phyloP scores from a whole-genome alignment of 2,113 vertebrate species.

The Sapajus apella region DNA sequence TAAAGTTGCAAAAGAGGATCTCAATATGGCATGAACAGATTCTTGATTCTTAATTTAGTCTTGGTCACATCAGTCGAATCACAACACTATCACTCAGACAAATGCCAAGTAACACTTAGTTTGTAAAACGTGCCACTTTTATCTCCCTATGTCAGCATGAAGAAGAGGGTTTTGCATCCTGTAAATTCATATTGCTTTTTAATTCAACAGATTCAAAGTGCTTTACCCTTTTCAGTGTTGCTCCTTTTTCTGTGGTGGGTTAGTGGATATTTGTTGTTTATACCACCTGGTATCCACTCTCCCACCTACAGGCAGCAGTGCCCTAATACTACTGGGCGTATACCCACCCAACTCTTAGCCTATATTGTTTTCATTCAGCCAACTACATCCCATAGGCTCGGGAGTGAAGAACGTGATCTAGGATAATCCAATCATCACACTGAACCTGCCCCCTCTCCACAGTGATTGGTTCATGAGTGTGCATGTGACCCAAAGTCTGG shows the following conservation, averaged over 20 bases:
- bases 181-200: background rate
- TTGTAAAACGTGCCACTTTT: background rate
- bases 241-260: background rate
- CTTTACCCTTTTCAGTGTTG: background rate
- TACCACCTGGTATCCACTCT: background rate
- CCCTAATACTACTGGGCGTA: background rate
- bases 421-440: background rate
- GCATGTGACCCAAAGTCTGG: background rate
- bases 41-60: constrained; percentile 21
- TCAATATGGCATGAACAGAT: background rate
- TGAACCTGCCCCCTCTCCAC: no score
- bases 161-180: background rate
- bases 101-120: background rate
- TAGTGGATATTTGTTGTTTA: background rate
- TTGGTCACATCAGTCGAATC: background rate
- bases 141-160: background rate
- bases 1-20: background rate
- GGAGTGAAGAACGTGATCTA: background rate
- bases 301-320: background rate
- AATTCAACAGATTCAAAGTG: background rate
- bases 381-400: rapidly evolving
- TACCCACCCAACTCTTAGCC: background rate
- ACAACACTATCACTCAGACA: background rate
- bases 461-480: background rate
- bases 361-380: background rate